These are phyloP conservation scores for Larimichthys crocea DNA, from an alignment of 2,113 vertebrate genomes.

Conservation along the genomic window DNA sequence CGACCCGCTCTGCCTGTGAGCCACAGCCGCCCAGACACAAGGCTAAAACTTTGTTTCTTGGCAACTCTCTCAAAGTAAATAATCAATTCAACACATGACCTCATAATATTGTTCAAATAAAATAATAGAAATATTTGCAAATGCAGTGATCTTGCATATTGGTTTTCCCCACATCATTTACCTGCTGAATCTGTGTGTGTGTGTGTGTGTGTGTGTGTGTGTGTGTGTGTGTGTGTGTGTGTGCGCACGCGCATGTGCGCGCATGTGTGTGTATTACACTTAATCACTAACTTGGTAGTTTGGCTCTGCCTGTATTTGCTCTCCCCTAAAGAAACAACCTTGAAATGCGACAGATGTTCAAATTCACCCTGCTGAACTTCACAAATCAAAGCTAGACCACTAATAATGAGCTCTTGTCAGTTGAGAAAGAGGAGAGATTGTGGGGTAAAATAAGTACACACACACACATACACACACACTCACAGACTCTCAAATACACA, in stretches of 20 bases:
- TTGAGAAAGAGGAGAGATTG: slow-evolving; percentile 64
- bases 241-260: background rate
- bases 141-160: slow-evolving; percentile 9
- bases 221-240: slow-evolving; percentile 16
- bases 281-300: slow-evolving; percentile 58
- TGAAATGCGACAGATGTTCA: slow-evolving; percentile 82
- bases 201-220: slow-evolving; percentile 14
- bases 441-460: slow-evolving; percentile 31
- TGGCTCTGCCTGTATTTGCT: slow-evolving; percentile 59
- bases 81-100: background rate
- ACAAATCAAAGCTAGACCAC: slow-evolving; percentile 83
- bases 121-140: slow-evolving; percentile 1
- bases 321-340: slow-evolving; percentile 66
- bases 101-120: slow-evolving; percentile 11
- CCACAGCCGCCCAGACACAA: too few relatives aligned
- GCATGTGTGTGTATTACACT: slow-evolving; percentile 11
- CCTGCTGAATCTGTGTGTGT: slow-evolving; percentile 9
- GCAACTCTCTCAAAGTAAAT: background rate
- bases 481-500: slow-evolving; percentile 39
- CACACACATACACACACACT: slow-evolving; percentile 29
- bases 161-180: slow-evolving; percentile 24
- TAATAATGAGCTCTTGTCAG: slow-evolving; percentile 80
- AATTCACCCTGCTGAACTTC: slow-evolving; percentile 80
- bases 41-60: too few relatives aligned
- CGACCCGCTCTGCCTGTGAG: too few relatives aligned